Conservation (phyloP, 2,888 invertebrate genomes). For the Andrena fulva region DNA sequence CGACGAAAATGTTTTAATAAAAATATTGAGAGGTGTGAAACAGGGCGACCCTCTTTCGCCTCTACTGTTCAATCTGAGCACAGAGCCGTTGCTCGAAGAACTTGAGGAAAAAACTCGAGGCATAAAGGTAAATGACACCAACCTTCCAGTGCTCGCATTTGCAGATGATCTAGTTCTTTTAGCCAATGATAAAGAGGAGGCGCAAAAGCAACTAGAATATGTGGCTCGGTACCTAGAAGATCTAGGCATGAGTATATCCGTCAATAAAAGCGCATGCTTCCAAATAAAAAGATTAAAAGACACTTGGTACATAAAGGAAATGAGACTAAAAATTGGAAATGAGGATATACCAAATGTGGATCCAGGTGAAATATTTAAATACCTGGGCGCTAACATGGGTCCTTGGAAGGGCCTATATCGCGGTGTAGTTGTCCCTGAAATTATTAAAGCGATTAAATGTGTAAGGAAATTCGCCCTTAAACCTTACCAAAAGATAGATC, state of each 20-base stretch:
- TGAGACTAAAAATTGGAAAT: neutral
- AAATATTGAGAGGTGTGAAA: slow-evolving; percentile 82
- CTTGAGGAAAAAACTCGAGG: slow-evolving; percentile 9
- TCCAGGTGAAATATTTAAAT: neutral
- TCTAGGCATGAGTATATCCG: slow-evolving; percentile 53
- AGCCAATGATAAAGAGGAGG: neutral
- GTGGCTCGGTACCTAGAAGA: neutral
- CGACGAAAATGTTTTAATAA: neutral
- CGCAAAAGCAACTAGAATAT: slow-evolving; percentile 15
- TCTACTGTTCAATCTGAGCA: slow-evolving; percentile 51
- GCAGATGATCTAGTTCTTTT: slow-evolving; percentile 63
- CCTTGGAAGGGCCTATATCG: slow-evolving; percentile 24
- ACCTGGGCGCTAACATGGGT: slow-evolving; percentile 13
- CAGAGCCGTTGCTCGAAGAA: slow-evolving; percentile 72
- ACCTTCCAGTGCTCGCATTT: slow-evolving; percentile 47
- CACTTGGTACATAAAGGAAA: slow-evolving; percentile 42
- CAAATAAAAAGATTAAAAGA: neutral
- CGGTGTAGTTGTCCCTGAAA: neutral
- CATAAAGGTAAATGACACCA: neutral
- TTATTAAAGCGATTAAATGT: slow-evolving; percentile 10
- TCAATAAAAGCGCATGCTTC: slow-evolving; percentile 43
- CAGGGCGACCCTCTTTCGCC: slow-evolving; percentile 84
- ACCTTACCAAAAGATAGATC: slow-evolving; percentile 44
- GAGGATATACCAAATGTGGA: neutral
- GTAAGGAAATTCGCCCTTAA: slow-evolving; percentile 27